Evolutionary conservation across 2,888 invertebrate species (phyloP).

Genomic region (Scaptomyza parva): DNA sequence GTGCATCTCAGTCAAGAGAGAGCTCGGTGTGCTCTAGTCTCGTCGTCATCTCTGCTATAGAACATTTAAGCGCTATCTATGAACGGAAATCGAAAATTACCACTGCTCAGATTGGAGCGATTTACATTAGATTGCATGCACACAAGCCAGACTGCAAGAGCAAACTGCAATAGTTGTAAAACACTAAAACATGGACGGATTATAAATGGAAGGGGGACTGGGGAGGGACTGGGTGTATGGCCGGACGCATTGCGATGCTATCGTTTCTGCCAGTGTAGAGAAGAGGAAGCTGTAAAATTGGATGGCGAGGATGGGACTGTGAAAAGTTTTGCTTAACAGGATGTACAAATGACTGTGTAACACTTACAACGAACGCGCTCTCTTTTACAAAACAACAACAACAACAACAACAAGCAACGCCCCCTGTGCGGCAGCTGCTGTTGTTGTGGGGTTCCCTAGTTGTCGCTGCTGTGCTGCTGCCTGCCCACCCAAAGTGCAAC

Average conservation of each 20-base stretch:
- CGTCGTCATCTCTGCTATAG: conserved; percentile 42
- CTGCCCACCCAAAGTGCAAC: conserved; percentile 74
- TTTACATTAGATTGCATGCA: conserved; percentile 74
- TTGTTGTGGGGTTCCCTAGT: conserved; percentile 21
- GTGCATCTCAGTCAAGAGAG: conserved; percentile 40
- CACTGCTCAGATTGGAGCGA: conserved; percentile 74
- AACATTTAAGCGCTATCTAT: conserved; percentile 67
- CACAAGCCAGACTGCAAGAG: conserved; percentile 34
- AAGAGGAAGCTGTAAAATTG: conserved; percentile 71
- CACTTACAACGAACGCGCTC: conserved; percentile 55
- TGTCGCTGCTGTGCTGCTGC: conserved; percentile 27
- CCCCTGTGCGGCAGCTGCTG: conserved; percentile 42
- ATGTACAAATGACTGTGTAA: conserved; percentile 73
- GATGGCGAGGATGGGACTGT: conserved; percentile 43
- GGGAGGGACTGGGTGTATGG: conserved; percentile 9
- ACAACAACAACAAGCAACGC: conserved; percentile 70
- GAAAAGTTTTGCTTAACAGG: conserved; percentile 77
- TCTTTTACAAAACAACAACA: conserved; percentile 41
- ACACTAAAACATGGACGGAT: no score
- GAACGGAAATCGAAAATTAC: conserved; percentile 82
- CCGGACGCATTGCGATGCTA: conserved; percentile 55
- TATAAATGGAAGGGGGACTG: no score
- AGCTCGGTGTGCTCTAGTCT: conserved; percentile 20
- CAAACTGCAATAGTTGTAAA: conserved; percentile 16
- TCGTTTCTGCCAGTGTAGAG: conserved; percentile 26